Evolutionary conservation across 2,797 vertebrate species (phyloP).

Genomic region (Corythornis leucogaster): DNA sequence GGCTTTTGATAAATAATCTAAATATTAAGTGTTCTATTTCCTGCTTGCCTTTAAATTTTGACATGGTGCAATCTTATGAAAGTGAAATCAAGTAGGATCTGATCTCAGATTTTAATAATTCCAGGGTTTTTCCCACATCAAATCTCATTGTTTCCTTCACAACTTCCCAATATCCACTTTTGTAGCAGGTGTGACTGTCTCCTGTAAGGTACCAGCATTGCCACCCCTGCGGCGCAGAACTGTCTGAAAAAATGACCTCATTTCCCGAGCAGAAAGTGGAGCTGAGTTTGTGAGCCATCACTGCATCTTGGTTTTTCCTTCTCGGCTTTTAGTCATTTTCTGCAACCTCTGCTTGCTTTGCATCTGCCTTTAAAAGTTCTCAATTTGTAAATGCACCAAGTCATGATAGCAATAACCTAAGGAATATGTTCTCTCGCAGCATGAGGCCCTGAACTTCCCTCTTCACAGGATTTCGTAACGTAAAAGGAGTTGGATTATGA

Average conservation of each 20-base stretch:
- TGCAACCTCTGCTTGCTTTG: background rate
- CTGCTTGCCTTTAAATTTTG: background rate
- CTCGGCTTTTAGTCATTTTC: background rate
- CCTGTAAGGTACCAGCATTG: background rate
- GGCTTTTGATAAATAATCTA: background rate
- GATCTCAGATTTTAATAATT: background rate
- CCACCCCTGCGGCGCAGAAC: background rate
- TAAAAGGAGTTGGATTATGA: background rate
- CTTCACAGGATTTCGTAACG: background rate
- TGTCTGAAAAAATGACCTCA: background rate
- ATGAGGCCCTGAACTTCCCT: background rate
- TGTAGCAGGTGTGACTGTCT: background rate
- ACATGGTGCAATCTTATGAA: rapidly evolving
- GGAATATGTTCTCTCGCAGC: background rate
- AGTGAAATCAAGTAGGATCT: background rate
- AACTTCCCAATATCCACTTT: background rate
- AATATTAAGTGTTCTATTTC: background rate
- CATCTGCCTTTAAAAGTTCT: background rate
- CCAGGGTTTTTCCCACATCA: background rate
- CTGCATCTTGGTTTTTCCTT: background rate
- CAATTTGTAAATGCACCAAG: background rate
- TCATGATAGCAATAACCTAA: background rate
- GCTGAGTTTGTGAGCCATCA: background rate
- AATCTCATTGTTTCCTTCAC: background rate
- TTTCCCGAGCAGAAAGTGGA: background rate